These are phyloP conservation scores for Patella depressa DNA, from an alignment of 2,888 invertebrate genomes.

Conservation along the genomic window DNA sequence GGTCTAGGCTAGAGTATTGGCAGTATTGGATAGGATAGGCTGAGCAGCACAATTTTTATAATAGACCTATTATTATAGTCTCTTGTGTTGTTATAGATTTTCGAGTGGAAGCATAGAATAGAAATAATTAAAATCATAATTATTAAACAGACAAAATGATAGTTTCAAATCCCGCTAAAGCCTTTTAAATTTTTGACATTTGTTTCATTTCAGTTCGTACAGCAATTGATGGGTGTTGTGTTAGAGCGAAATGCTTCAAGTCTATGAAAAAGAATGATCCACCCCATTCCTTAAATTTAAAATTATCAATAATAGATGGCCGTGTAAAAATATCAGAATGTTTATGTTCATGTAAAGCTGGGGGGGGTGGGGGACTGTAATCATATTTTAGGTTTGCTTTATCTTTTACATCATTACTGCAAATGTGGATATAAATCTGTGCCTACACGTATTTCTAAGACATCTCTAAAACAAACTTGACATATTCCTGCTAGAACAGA, in stretches of 20 bases:
- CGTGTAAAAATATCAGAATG: neutral
- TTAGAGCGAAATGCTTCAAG: neutral
- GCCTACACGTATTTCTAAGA: neutral
- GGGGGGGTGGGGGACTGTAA: neutral
- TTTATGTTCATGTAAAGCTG: conserved; percentile 1
- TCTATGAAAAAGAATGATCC: neutral
- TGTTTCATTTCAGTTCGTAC: neutral
- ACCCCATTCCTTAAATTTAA: neutral
- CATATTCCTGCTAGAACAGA: neutral
- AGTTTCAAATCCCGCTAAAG: no score
- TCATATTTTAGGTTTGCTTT: neutral
- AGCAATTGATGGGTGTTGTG: neutral
- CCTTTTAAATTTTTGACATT: neutral
- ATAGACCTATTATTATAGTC: no score
- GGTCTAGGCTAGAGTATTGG: no score
- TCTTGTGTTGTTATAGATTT: no score
- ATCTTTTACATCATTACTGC: neutral
- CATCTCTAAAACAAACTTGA: neutral
- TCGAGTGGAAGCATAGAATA: no score
- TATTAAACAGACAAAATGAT: no score
- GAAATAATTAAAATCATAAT: no score
- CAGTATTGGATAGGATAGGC: no score
- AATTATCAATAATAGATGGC: neutral
- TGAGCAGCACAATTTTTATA: no score
- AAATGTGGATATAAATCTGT: neutral